Percentiles rank a stretch among this genome's conserved stretches.
phyloP scores from a whole-genome alignment of 2,113 vertebrate species.

The Pomatostomus ruficeps region DNA sequence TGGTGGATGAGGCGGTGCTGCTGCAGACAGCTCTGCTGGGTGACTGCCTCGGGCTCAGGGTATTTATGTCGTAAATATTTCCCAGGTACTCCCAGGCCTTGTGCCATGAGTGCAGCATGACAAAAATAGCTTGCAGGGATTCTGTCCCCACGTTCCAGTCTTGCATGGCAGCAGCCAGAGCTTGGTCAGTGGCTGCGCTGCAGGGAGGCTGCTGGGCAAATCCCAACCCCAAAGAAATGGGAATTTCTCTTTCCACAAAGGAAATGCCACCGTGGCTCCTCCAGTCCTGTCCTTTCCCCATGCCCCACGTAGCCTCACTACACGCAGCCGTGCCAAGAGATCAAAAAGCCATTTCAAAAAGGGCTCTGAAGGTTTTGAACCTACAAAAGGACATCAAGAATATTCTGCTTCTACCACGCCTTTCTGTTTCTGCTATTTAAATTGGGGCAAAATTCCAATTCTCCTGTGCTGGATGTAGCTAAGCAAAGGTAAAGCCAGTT shows the following conservation, averaged over 20 bases:
- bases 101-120: not conserved
- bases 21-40: not conserved
- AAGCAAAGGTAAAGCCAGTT: not conserved
- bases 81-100: not conserved
- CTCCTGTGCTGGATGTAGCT: not conserved
- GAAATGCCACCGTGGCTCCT: not conserved
- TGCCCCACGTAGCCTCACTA: not conserved
- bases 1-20: not conserved
- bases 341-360: not conserved
- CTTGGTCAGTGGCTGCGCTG: not conserved
- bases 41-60: not conserved
- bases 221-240: accelerated
- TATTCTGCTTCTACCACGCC: not conserved
- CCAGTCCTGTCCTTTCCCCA: not conserved
- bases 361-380: not conserved
- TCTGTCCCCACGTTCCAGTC: accelerated
- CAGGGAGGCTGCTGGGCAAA: not conserved
- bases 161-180: not conserved
- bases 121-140: not conserved
- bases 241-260: not conserved
- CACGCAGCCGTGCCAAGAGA: accelerated
- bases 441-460: not conserved
- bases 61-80: not conserved
- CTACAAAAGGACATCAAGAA: not conserved
- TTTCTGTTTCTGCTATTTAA: not conserved